Conservation (phyloP, 2,113 vertebrate genomes). For the Machaerirhynchus nigripectus region DNA sequence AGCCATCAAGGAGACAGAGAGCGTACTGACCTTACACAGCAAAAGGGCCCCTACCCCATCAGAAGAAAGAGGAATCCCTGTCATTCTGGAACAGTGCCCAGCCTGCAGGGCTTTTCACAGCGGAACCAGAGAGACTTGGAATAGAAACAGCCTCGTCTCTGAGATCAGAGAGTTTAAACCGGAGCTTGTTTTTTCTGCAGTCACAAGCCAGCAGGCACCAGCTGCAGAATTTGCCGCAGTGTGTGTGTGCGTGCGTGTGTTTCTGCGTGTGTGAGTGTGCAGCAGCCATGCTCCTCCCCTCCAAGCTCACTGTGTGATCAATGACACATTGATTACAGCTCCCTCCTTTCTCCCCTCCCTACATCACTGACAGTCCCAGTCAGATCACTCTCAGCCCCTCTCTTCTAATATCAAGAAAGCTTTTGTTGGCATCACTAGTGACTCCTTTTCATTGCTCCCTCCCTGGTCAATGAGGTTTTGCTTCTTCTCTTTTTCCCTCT, state of each 20-base stretch:
- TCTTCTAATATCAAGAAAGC: conserved; percentile 5
- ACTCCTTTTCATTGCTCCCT: neutral
- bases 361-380: neutral
- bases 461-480: neutral
- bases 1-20: neutral
- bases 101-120: conserved; percentile 27
- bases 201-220: conserved; percentile 67
- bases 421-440: neutral
- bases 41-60: neutral
- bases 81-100: neutral
- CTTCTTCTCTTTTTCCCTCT: neutral
- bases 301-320: conserved; percentile 24
- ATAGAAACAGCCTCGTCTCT: conserved; percentile 10
- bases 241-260: conserved; percentile 59
- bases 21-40: neutral
- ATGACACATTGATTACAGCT: conserved; percentile 6
- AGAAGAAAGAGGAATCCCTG: neutral
- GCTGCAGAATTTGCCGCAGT: conserved; percentile 85
- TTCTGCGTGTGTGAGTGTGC: conserved; percentile 53
- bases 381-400: neutral
- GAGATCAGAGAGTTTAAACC: conserved; percentile 43
- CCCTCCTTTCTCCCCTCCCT: conserved; percentile 53
- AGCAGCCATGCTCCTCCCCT: conserved; percentile 71
- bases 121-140: neutral
- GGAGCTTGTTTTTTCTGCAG: conserved; percentile 75